Percentiles rank a stretch among this genome's conserved stretches.
Conservation (phyloP, 2,888 invertebrate genomes). For the Argyresthia albistria region DNA sequence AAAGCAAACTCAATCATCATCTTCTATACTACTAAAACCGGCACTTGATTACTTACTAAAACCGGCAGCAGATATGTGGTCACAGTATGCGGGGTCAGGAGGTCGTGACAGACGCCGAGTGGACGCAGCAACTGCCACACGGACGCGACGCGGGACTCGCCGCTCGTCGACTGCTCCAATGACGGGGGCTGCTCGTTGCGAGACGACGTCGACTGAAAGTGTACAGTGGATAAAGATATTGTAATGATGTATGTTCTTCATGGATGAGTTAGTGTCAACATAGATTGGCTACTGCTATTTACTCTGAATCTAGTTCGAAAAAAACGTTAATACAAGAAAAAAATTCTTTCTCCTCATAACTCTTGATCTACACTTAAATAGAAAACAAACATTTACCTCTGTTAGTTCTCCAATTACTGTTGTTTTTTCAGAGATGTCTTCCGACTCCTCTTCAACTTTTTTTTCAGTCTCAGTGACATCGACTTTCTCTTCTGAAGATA, state of each 20-base stretch:
- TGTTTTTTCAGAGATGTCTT: constrained; percentile 30
- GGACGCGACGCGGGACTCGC: constrained; percentile 53
- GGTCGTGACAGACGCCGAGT: constrained; percentile 93
- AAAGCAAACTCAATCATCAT: too few species aligned
- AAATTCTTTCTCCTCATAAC: too few species aligned
- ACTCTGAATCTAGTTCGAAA: too few species aligned
- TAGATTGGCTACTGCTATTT: too few species aligned
- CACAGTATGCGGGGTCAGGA: constrained; percentile 90
- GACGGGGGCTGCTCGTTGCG: constrained; percentile 54
- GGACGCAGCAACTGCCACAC: constrained; percentile 83
- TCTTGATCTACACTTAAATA: too few species aligned
- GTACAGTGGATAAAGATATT: too few species aligned
- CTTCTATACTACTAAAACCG: constrained; percentile 85
- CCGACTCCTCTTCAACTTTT: constrained; percentile 40
- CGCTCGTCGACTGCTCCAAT: constrained; percentile 46
- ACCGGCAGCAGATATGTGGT: constrained; percentile 94
- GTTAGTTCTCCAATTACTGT: constrained; percentile 36
- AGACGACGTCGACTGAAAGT: constrained; percentile 14
- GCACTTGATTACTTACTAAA: constrained; percentile 82
- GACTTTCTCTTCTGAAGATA: constrained; percentile 48
- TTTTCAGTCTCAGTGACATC: constrained; percentile 49
- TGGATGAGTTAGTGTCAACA: too few species aligned
- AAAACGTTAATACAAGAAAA: too few species aligned
- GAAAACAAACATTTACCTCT: constrained; percentile 29
- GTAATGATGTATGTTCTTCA: too few species aligned